Base-by-base conservation (phyloP, 2,113 vertebrate genomes). In the Leucopsar rothschildi region DNA sequence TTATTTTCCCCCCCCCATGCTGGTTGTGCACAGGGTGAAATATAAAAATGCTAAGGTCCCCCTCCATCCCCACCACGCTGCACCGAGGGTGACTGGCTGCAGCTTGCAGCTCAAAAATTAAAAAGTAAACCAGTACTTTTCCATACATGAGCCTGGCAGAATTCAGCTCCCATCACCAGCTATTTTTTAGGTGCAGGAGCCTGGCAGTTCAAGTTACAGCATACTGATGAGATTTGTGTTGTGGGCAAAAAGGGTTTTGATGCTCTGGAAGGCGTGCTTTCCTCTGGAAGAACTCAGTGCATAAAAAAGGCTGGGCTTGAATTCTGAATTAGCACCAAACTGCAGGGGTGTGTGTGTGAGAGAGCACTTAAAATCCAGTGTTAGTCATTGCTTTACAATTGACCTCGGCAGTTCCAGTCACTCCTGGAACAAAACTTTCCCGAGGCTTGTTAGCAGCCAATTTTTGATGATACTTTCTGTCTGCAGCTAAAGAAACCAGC, bases 91-190 rank as follows among this genome's bases (percentile, higher is more conserved):
- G 24, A 89, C 82, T n/a, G 71, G 77, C 83, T 93, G 78, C 72
- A 79, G 86, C 56, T 64, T 57, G 65, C 75, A 40, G 93, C 55
- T 80, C 56, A 65, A 2, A 95, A 96, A 96, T 96, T 88, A 95
- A 92, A 88, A 95, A 92, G 94, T 93, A 95, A 96, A 95, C 93
- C 84, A 95, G 96, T 95, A 97, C 82, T 97, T 96, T 97, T 97
- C 96, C 94, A 86, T 93, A 93, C 92, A 39, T 86, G 88, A 95
- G 88, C 80, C 57, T 24, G 31, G 63, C 83, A 92, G 94, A 93
- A 92, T 61, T 92, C 78, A 88, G 79, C 93, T 93, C 73, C 95
- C 61, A 76, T 92, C 93, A 77, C 61, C 71, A 92, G 91, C 86
- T 65, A 86, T 65, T 86, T 95, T 90, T 94, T 95, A 94, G 91